Evolutionary conservation across 2,888 invertebrate genomes (phyloP).

Genomic region (Phanerotoma sp.): DNA sequence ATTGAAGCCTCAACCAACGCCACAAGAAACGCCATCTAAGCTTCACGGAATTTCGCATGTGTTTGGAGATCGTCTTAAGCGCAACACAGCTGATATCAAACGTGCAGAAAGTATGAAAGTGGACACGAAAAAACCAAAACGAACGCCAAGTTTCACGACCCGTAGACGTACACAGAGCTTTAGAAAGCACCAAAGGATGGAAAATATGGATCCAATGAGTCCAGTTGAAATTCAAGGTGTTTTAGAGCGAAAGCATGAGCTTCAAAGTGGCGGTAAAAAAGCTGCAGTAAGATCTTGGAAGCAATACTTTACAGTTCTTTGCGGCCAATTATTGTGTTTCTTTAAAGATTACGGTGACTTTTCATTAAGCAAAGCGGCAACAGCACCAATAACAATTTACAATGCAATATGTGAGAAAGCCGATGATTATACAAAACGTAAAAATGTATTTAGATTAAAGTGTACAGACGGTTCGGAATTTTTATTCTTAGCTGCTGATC

Average conservation of each 20-base stretch:
- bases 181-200: slow-evolving; percentile 68
- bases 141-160: slow-evolving; percentile 95
- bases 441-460: slow-evolving; percentile 86
- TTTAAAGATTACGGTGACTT: slow-evolving; percentile 95
- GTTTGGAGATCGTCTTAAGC: slow-evolving; percentile 68
- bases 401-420: slow-evolving; percentile 84
- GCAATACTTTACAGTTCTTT: slow-evolving; percentile 89
- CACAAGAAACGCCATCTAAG: slow-evolving; percentile 57
- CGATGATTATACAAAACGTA: slow-evolving; percentile 93
- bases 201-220: slow-evolving; percentile 68
- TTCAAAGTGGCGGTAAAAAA: slow-evolving; percentile 89
- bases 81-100: slow-evolving; percentile 65
- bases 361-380: slow-evolving; percentile 81
- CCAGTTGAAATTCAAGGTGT: slow-evolving; percentile 90
- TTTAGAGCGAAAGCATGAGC: slow-evolving; percentile 92
- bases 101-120: slow-evolving; percentile 88
- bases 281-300: slow-evolving; percentile 97
- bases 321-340: slow-evolving; percentile 96
- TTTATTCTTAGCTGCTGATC: slow-evolving; percentile 77
- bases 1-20: slow-evolving; percentile 31
- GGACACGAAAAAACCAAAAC: slow-evolving; percentile 78
- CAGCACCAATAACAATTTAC: slow-evolving; percentile 72
- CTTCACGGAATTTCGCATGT: slow-evolving; percentile 64
- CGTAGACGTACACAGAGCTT: slow-evolving; percentile 86
- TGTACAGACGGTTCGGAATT: slow-evolving; percentile 92